phyloP scores from a whole-genome alignment of 2,113 vertebrate genomes.

The Paedocypris sp. region DNA sequence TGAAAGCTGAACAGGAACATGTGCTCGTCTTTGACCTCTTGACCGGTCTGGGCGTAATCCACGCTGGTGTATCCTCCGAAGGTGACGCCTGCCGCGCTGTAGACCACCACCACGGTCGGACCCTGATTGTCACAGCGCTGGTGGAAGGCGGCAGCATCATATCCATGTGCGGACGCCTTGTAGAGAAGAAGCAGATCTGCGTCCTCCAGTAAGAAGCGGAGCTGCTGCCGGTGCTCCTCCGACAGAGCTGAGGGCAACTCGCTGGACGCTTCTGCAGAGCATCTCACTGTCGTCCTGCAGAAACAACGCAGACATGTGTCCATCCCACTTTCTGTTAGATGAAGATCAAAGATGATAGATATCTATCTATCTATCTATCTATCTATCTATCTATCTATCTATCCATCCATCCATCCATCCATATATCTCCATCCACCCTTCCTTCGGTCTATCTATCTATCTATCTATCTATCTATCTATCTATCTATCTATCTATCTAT shows the following conservation, averaged over 20 bases:
- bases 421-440: too few relatives aligned
- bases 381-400: too few relatives aligned
- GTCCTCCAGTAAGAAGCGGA: slow-evolving; percentile 29
- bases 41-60: slow-evolving; percentile 30
- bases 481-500: too few relatives aligned
- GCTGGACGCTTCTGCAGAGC: too few relatives aligned
- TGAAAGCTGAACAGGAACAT: slow-evolving; percentile 47
- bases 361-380: too few relatives aligned
- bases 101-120: slow-evolving; percentile 52
- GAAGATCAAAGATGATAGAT: too few relatives aligned
- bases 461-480: too few relatives aligned
- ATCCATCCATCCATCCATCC: too few relatives aligned
- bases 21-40: slow-evolving; percentile 27
- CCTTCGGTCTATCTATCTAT: too few relatives aligned
- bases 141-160: slow-evolving; percentile 38
- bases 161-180: slow-evolving; percentile 49
- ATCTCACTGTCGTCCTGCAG: too few relatives aligned
- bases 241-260: background rate
- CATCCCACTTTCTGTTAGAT: too few relatives aligned
- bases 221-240: slow-evolving; percentile 19
- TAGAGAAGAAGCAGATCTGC: slow-evolving; percentile 42
- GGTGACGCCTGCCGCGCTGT: slow-evolving; percentile 42
- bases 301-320: too few relatives aligned
- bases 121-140: slow-evolving; percentile 38
- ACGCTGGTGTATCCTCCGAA: slow-evolving; percentile 51